Evolutionary conservation across 2,888 invertebrate genomes (phyloP).

Genomic region (Callosobruchus maculatus): DNA sequence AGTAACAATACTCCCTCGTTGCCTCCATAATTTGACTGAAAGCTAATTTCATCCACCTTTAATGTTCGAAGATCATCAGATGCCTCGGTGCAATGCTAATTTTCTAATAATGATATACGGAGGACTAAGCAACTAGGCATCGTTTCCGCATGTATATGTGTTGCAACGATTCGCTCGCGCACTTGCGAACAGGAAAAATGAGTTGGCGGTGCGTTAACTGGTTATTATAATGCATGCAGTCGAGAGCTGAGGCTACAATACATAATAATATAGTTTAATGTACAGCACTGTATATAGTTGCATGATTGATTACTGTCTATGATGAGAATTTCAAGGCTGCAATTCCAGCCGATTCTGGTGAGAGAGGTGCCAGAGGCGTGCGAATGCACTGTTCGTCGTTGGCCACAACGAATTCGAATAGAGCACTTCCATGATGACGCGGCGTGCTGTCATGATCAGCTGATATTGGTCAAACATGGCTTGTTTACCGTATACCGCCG

Average conservation of each 20-base stretch:
- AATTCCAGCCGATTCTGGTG: background rate
- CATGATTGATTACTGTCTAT: constrained; percentile 18
- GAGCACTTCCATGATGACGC: too few relatives aligned
- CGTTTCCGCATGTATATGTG: background rate
- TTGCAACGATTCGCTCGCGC: background rate
- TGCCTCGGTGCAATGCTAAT: too few relatives aligned
- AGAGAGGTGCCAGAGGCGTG: background rate
- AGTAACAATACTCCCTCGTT: too few relatives aligned
- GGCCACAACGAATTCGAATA: too few relatives aligned
- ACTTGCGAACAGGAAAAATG: background rate
- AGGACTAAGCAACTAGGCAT: background rate
- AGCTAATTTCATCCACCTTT: too few relatives aligned
- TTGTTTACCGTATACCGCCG: too few relatives aligned
- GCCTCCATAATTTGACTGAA: too few relatives aligned
- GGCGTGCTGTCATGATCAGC: too few relatives aligned
- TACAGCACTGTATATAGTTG: constrained; percentile 3
- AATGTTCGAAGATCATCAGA: too few relatives aligned
- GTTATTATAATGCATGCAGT: background rate
- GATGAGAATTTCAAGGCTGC: constrained; percentile 11
- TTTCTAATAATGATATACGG: too few relatives aligned
- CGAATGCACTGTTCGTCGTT: too few relatives aligned
- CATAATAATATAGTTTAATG: background rate
- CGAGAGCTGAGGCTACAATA: background rate
- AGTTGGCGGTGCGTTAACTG: background rate
- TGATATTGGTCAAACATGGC: too few relatives aligned